Conservation (phyloP, 2,113 vertebrate species). For the Myiopsitta monachus region DNA sequence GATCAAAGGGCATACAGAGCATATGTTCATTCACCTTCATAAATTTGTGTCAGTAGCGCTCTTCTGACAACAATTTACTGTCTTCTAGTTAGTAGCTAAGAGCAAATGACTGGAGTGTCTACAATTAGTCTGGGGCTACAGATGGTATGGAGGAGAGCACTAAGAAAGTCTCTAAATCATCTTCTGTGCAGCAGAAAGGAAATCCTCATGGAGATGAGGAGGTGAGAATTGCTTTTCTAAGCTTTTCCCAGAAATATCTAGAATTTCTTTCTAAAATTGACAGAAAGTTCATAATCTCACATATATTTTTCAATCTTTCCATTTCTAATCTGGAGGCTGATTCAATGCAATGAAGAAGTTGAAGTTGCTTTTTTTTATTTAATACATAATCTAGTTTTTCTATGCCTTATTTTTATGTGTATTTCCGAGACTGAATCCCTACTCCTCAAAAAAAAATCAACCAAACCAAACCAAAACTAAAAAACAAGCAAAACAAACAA, state of each 20-base stretch:
- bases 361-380: neutral
- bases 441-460: neutral
- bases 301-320: neutral
- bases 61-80: neutral
- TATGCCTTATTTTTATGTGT: neutral
- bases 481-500: too few relatives aligned
- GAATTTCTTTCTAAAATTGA: neutral
- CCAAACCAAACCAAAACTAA: neutral
- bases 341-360: neutral
- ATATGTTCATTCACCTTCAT: neutral
- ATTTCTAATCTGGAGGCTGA: neutral
- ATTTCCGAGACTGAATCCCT: neutral
- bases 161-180: neutral
- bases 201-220: neutral
- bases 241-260: neutral
- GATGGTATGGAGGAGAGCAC: neutral
- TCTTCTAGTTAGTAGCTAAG: neutral
- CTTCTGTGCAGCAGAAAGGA: neutral
- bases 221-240: neutral
- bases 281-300: neutral
- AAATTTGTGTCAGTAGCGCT: neutral
- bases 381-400: neutral
- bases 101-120: fast-evolving
- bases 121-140: neutral
- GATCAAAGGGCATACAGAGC: neutral